Base-by-base conservation (phyloP, 1,140 invertebrate genomes). In the Scylla paramamosain region DNA sequence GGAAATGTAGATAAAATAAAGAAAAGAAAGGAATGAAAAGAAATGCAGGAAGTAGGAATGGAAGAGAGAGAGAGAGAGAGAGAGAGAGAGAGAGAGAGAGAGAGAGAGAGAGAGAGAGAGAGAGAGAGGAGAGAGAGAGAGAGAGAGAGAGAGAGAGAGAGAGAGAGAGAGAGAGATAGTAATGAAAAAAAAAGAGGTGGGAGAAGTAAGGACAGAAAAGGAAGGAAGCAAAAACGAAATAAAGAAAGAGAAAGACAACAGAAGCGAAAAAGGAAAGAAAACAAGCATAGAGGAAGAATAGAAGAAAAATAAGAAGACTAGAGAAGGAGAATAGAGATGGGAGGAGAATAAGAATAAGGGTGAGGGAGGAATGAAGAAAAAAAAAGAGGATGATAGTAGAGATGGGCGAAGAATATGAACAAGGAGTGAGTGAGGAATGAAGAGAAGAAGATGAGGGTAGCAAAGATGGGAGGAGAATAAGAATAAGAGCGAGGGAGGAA, bases 51-150 rank as follows among this genome's bases (percentile, higher is more conserved):
- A n/a, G n/a, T 20, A n/a, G n/a, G 20, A n/a, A 77, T 12, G 20
- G n/a, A 77, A n/a, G n/a, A 77, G n/a, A n/a, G n/a, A 77, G n/a
- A n/a, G n/a, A 77, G 52, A 59, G 52, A 59, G 52, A 59, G 52
- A 59, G 52, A 59, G 52, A 59, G 52, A 59, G 52, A 59, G 52
- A 59, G 52, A 59, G 52, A 59, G 52, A 59, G 52, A 59, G 52
- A 59, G 52, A 59, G 52, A 59, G 52, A 59, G 52, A 59, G 52
- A 59, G 52, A 59, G 52, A 59, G 52, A 59, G 52, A 59, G 52
- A 59, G 52, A 59, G 52, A 59, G 52, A 59, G 52, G 52, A 59
- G 52, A 59, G 52, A 59, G 52, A 59, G 52, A 59, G 3, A 77
- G 67, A 77, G 8, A 77, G 1, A 77, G 8, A n/a, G 67, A 77